A percentile compares a stretch with the other conserved stretches of the same genome.
These are phyloP conservation scores for Hiodon alosoides DNA, from an alignment of 2,113 vertebrate genomes.

Conservation along the genomic window DNA sequence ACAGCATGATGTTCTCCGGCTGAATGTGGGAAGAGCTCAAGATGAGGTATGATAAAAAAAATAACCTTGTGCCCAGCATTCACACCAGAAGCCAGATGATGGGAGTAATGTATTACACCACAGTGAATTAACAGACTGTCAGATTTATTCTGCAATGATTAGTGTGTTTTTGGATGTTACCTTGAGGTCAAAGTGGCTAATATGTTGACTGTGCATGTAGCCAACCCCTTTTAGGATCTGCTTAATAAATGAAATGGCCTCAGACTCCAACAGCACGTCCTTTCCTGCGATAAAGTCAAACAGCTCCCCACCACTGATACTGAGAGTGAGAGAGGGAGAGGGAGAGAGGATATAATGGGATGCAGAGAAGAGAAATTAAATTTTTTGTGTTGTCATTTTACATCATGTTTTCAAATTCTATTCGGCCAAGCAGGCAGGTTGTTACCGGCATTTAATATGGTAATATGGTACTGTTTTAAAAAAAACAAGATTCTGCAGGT, in stretches of 20 bases:
- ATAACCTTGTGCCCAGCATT: neutral
- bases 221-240: conserved; percentile 65
- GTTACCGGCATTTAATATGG: too few species aligned
- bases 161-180: conserved; percentile 27
- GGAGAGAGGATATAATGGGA: neutral
- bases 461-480: too few species aligned
- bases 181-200: conserved; percentile 70
- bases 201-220: conserved; percentile 57
- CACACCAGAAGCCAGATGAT: neutral
- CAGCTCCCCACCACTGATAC: conserved; percentile 66
- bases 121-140: neutral
- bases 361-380: too few species aligned
- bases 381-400: too few species aligned
- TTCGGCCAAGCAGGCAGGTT: too few species aligned
- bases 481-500: too few species aligned
- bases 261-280: conserved; percentile 63
- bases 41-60: neutral
- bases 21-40: conserved; percentile 38
- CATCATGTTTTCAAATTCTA: too few species aligned
- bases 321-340: conserved; percentile 20
- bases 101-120: neutral
- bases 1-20: conserved; percentile 74
- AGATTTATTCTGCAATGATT: neutral
- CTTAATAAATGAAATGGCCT: conserved; percentile 65
- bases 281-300: conserved; percentile 78